These are phyloP conservation scores for Hermodice carunculata DNA, from an alignment of 2,888 invertebrate genomes.

Conservation along the genomic window DNA sequence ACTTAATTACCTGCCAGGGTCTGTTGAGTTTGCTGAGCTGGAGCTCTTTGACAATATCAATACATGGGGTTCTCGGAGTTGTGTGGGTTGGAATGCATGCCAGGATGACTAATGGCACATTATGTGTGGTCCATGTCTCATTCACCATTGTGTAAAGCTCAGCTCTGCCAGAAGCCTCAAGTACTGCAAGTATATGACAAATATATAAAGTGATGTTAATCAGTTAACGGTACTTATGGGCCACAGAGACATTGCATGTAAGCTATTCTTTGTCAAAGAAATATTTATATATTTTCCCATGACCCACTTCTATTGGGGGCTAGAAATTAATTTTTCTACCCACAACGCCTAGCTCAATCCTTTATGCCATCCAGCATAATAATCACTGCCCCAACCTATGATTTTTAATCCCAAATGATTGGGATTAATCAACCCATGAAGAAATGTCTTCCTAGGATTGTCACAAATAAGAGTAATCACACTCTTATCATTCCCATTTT, in stretches of 20 bases:
- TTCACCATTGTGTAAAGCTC: slow-evolving; percentile 56
- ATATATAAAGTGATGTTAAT: neutral
- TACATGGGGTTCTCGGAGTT: slow-evolving; percentile 47
- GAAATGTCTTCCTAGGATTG: too few relatives aligned
- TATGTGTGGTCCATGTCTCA: slow-evolving; percentile 58
- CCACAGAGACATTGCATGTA: neutral
- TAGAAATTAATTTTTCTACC: too few relatives aligned
- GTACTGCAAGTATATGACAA: neutral
- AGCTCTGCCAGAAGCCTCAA: neutral
- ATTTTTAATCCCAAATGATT: too few relatives aligned
- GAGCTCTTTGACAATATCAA: slow-evolving; percentile 52
- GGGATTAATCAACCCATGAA: too few relatives aligned
- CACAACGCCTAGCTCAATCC: too few relatives aligned
- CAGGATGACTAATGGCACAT: slow-evolving; percentile 61
- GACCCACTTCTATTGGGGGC: too few relatives aligned
- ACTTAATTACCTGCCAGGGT: slow-evolving; percentile 66
- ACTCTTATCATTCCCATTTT: too few relatives aligned
- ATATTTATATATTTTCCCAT: neutral
- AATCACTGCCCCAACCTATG: too few relatives aligned
- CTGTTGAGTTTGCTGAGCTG: slow-evolving; percentile 53
- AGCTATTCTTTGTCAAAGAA: neutral
- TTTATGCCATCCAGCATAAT: too few relatives aligned
- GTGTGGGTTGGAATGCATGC: slow-evolving; percentile 47
- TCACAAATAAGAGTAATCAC: too few relatives aligned
- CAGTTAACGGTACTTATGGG: neutral